These are phyloP conservation scores for Melospiza georgiana DNA, from an alignment of 2,113 vertebrate species.

Conservation along the genomic window DNA sequence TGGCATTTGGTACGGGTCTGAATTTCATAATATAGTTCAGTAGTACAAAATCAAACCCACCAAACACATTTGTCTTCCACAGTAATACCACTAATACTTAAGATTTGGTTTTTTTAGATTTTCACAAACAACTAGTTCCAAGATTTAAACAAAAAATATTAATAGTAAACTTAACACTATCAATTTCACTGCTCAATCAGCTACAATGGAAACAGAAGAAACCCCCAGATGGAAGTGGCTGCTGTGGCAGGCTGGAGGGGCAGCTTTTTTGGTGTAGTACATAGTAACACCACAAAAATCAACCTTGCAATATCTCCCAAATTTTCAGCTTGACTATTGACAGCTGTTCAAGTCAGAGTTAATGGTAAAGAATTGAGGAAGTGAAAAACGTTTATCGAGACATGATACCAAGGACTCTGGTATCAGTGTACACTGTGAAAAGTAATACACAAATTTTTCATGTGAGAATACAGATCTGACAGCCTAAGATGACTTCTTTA, in stretches of 20 bases:
- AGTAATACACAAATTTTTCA: not conserved
- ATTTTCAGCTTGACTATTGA: not conserved
- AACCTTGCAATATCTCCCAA: not conserved
- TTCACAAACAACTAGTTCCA: not conserved
- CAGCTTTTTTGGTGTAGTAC: not conserved
- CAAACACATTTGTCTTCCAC: not conserved
- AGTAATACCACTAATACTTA: not conserved
- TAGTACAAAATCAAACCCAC: not conserved
- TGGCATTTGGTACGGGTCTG: not conserved
- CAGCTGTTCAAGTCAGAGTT: not conserved
- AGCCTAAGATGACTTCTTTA: not conserved
- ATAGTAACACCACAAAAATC: not conserved
- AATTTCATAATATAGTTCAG: not conserved
- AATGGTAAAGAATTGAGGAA: not conserved
- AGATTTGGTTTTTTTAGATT: not conserved
- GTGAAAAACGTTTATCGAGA: not conserved
- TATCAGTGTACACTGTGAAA: not conserved
- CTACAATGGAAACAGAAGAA: not conserved
- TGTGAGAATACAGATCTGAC: not conserved
- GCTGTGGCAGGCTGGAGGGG: rapidly evolving
- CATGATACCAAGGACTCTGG: not conserved
- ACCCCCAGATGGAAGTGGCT: not conserved
- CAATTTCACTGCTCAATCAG: not conserved
- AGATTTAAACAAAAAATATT: not conserved
- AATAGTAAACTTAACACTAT: not conserved